These are phyloP conservation scores for Scaptomyza hsui DNA, from an alignment of 1,140 invertebrate genomes.

Conservation along the genomic window DNA sequence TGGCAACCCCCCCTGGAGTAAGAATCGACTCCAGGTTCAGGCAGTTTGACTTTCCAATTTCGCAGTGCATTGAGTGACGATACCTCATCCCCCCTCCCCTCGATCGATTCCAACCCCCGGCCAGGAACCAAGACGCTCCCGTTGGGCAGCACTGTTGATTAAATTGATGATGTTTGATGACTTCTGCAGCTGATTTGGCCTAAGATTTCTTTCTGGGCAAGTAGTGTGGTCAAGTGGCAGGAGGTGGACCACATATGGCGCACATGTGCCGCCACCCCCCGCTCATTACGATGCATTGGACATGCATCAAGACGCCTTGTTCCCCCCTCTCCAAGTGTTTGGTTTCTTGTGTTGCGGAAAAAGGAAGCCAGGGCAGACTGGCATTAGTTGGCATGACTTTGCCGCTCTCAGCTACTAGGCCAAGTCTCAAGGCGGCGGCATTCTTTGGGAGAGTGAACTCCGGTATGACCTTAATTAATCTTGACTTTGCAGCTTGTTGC, in stretches of 20 bases:
- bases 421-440: conserved; percentile 56
- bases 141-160: conserved; percentile 68
- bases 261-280: conserved; percentile 58
- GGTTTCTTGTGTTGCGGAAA: conserved; percentile 14
- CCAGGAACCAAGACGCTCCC: conserved; percentile 32
- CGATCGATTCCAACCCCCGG: conserved; percentile 1
- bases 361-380: conserved; percentile 2
- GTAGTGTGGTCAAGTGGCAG: conserved; percentile 21
- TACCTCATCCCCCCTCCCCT: neutral
- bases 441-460: conserved; percentile 56
- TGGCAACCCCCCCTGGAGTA: conserved; percentile 10
- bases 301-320: conserved; percentile 71
- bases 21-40: conserved; percentile 44
- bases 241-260: conserved; percentile 73
- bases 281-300: conserved; percentile 79
- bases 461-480: conserved; percentile 77
- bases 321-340: conserved; percentile 10
- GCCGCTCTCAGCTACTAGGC: conserved; percentile 27
- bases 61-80: conserved; percentile 45
- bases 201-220: conserved; percentile 58
- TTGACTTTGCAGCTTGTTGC: conserved; percentile 23
- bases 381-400: conserved; percentile 26
- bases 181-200: conserved; percentile 80
- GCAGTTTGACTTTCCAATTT: conserved; percentile 76
- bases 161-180: conserved; percentile 84